A percentile compares a stretch with the other conserved stretches of the same genome.
These are phyloP conservation scores for Temnopleurus reevesii DNA, from an alignment of 53 echinoderm and acorn worm genomes.

Conservation along the genomic window DNA sequence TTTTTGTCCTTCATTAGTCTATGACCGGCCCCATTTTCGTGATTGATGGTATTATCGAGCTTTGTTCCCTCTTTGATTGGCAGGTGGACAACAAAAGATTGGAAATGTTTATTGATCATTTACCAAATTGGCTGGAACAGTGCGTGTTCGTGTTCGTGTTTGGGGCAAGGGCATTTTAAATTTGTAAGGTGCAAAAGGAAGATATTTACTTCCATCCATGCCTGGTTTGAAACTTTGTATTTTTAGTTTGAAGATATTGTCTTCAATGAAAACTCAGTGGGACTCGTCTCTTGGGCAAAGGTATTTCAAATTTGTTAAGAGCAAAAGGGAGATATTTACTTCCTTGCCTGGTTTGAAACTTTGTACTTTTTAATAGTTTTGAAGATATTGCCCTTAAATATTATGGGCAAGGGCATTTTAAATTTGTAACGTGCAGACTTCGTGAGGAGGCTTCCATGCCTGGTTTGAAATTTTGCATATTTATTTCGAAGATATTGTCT, in stretches of 20 bases:
- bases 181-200: background rate
- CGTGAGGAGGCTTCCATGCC: too few relatives aligned
- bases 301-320: background rate
- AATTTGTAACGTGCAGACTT: too few relatives aligned
- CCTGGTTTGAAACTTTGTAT: background rate
- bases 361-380: too few relatives aligned
- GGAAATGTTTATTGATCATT: constrained; percentile 14
- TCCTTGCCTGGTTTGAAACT: too few relatives aligned
- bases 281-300: background rate
- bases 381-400: too few relatives aligned
- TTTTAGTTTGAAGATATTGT: background rate
- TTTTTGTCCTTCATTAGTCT: background rate
- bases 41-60: constrained; percentile 1
- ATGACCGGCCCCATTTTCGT: background rate
- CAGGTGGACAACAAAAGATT: background rate
- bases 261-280: background rate
- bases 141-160: background rate
- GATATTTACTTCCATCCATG: background rate
- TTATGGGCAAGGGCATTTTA: too few relatives aligned
- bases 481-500: background rate
- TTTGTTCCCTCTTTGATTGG: constrained; percentile 5
- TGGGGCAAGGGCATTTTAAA: constrained; percentile 6
- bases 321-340: too few relatives aligned
- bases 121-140: constrained; percentile 29
- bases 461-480: background rate